phyloP scores from a whole-genome alignment of 2,797 vertebrate genomes.

The Valencia hispanica region DNA sequence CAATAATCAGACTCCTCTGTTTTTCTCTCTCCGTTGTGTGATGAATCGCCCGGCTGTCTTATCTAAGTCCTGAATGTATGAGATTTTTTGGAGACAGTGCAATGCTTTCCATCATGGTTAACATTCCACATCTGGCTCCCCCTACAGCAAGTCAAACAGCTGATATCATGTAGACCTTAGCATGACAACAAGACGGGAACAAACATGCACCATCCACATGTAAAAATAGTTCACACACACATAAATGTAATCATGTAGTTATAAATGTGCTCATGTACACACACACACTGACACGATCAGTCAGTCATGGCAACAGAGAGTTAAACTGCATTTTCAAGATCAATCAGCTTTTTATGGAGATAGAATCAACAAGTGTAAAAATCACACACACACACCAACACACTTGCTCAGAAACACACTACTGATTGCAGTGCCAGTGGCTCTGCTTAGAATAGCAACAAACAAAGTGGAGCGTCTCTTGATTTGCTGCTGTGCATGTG shows the following conservation, averaged over 20 bases:
- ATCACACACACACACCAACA: slow-evolving; percentile 22
- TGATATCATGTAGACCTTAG: slow-evolving; percentile 62
- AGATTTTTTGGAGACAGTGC: slow-evolving; percentile 69
- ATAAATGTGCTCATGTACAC: slow-evolving; percentile 21
- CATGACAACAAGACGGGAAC: slow-evolving; percentile 37
- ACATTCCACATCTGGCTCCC: slow-evolving; percentile 74
- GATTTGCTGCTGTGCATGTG: slow-evolving; percentile 58
- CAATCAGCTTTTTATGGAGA: slow-evolving; percentile 47
- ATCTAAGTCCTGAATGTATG: slow-evolving; percentile 67
- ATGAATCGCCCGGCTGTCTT: slow-evolving; percentile 48
- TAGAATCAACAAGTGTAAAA: slow-evolving; percentile 57
- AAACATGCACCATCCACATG: slow-evolving; percentile 35
- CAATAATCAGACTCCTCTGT: slow-evolving; percentile 36
- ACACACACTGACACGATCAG: slow-evolving; percentile 3
- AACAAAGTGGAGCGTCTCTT: slow-evolving; percentile 54
- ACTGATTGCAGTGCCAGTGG: slow-evolving; percentile 52
- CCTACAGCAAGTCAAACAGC: slow-evolving; percentile 47
- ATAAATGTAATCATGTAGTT: neutral
- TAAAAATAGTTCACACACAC: neutral
- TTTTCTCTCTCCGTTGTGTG: slow-evolving; percentile 37
- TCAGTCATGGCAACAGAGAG: slow-evolving; percentile 28
- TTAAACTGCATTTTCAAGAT: slow-evolving; percentile 29
- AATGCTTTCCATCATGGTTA: slow-evolving; percentile 71
- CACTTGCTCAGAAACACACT: slow-evolving; percentile 26
- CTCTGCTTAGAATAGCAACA: slow-evolving; percentile 72